Conservation (phyloP, 2,113 vertebrate species). For the Nematolebias whitei region DNA sequence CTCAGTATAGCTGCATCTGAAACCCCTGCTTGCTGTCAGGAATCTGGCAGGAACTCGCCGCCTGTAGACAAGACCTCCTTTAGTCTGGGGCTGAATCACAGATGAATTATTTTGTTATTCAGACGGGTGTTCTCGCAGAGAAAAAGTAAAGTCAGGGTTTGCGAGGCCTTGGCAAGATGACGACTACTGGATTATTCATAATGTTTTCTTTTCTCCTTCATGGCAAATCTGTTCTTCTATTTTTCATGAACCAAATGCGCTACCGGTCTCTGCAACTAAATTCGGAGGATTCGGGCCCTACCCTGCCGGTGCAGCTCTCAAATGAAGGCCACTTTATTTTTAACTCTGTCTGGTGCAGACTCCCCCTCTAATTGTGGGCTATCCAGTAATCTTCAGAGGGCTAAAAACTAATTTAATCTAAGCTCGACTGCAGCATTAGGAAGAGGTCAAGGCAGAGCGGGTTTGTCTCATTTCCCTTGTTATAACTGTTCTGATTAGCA, state of each 20-base stretch:
- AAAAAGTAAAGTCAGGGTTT: conserved; percentile 38
- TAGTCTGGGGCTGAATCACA: conserved; percentile 59
- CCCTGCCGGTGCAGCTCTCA: conserved; percentile 39
- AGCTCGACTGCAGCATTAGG: conserved; percentile 45
- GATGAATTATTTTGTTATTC: conserved; percentile 66
- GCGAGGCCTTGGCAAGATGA: conserved; percentile 53
- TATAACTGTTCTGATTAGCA: conserved; percentile 12
- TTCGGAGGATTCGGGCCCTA: conserved; percentile 19
- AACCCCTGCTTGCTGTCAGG: conserved; percentile 55
- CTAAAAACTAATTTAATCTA: conserved; percentile 58
- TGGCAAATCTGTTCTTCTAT: conserved; percentile 53
- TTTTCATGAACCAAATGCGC: conserved; percentile 45
- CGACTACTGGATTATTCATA: conserved; percentile 62
- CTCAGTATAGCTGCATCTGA: conserved; percentile 42
- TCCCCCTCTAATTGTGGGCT: conserved; percentile 70
- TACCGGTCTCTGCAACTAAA: conserved; percentile 17
- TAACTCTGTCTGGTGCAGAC: conserved; percentile 63
- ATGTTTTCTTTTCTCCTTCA: conserved; percentile 58
- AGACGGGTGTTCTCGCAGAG: conserved; percentile 42
- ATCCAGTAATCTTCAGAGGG: conserved; percentile 61
- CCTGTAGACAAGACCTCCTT: conserved; percentile 59
- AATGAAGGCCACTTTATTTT: conserved; percentile 64
- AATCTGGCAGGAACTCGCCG: conserved; percentile 55
- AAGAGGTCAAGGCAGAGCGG: conserved; percentile 39
- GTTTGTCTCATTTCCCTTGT: conserved; percentile 24